Conservation (phyloP, 1,140 invertebrate species). For the Nomia melanderi region DNA sequence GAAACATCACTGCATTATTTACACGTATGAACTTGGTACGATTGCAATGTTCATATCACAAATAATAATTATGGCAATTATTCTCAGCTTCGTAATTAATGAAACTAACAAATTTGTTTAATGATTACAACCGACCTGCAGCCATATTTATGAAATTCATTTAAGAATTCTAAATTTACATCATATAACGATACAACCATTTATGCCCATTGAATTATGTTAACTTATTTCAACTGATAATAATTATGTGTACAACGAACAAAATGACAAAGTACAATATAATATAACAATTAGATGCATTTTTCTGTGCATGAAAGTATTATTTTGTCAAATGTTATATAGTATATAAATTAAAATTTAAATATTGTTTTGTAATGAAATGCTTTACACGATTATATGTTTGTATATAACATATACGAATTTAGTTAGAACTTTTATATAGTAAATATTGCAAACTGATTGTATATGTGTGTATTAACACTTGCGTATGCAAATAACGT, state of each 20-base stretch:
- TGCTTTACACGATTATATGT: background rate
- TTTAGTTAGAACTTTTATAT: background rate
- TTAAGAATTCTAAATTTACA: slow-evolving; percentile 1
- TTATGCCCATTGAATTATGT: background rate
- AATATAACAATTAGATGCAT: background rate
- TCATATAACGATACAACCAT: slow-evolving; percentile 25
- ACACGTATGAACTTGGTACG: slow-evolving; percentile 18
- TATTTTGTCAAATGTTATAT: background rate
- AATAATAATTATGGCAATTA: slow-evolving; percentile 30
- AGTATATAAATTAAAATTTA: background rate
- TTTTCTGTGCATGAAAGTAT: slow-evolving; percentile 8
- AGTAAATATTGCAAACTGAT: slow-evolving; percentile 17
- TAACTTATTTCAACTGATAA: background rate
- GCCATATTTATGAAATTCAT: background rate
- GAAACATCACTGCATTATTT: slow-evolving; percentile 32
- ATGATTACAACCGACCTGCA: slow-evolving; percentile 34
- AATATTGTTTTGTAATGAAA: background rate
- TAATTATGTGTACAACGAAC: background rate
- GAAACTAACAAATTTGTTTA: slow-evolving; percentile 2
- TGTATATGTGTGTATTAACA: background rate
- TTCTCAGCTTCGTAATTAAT: background rate
- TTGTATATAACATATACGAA: slow-evolving; percentile 3
- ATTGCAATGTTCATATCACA: slow-evolving; percentile 19
- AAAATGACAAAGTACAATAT: background rate
- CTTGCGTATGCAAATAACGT: background rate